Conservation (phyloP, 2,888 invertebrate species). For the Smittia aterrima region DNA sequence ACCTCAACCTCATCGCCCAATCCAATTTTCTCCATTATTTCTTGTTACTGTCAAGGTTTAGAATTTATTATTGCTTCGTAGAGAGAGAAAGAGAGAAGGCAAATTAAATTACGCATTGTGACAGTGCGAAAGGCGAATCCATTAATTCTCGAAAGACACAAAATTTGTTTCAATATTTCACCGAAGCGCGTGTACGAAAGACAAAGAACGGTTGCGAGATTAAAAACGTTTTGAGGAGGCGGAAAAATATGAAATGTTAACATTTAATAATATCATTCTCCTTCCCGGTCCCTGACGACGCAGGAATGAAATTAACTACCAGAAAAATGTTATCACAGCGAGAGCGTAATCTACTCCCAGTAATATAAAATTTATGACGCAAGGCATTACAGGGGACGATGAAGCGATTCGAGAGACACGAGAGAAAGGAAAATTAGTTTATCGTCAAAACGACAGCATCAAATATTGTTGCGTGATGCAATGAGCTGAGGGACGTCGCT, state of each 20-base stretch:
- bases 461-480: slow-evolving; percentile 19
- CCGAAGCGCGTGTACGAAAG: neutral
- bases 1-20: too few species aligned
- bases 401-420: neutral
- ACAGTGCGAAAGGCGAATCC: neutral
- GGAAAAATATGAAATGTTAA: slow-evolving; percentile 32
- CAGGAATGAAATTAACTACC: slow-evolving; percentile 33
- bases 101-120: slow-evolving; percentile 33
- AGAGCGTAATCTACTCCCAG: slow-evolving; percentile 35
- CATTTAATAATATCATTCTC: slow-evolving; percentile 38
- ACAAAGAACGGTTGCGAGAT: neutral
- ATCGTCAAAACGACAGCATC: slow-evolving; percentile 22
- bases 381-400: slow-evolving; percentile 18
- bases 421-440: slow-evolving; percentile 35
- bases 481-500: neutral
- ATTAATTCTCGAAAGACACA: slow-evolving; percentile 18
- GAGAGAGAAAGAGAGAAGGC: neutral
- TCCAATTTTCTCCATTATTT: neutral
- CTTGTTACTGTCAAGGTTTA: too few species aligned
- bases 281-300: neutral
- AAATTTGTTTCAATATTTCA: slow-evolving; percentile 25
- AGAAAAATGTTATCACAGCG: slow-evolving; percentile 26
- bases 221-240: neutral
- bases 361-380: slow-evolving; percentile 39
- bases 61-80: neutral